Evolutionary conservation across 2,888 invertebrate species (phyloP).

Genomic region (Phengaris arion): DNA sequence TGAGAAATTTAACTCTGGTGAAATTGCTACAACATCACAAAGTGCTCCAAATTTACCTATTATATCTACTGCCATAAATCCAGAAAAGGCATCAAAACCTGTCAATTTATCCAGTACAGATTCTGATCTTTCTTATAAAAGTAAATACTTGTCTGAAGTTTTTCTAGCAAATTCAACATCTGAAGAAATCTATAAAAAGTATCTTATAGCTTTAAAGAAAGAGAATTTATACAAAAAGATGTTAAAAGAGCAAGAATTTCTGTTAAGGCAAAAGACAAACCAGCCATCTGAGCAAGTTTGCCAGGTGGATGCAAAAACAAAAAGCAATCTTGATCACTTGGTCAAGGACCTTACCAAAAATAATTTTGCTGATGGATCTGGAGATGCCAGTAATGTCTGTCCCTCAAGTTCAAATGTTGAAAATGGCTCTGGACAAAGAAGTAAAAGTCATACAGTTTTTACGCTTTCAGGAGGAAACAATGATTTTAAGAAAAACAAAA

Average conservation of each 20-base stretch:
- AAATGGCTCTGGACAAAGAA: slow-evolving; percentile 47
- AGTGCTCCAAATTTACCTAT: slow-evolving; percentile 67
- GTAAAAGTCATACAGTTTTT: slow-evolving; percentile 69
- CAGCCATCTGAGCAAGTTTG: background rate
- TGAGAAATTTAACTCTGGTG: slow-evolving; percentile 62
- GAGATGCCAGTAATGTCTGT: slow-evolving; percentile 70
- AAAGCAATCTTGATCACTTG: slow-evolving; percentile 58
- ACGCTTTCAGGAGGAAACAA: slow-evolving; percentile 67
- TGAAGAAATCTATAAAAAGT: slow-evolving; percentile 65
- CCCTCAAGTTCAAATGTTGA: slow-evolving; percentile 50
- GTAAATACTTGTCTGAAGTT: slow-evolving; percentile 56
- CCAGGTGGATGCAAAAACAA: slow-evolving; percentile 45
- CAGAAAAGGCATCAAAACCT: slow-evolving; percentile 44
- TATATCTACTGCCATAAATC: slow-evolving; percentile 49
- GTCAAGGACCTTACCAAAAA: slow-evolving; percentile 70
- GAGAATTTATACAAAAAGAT: slow-evolving; percentile 66
- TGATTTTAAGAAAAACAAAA: slow-evolving; percentile 51
- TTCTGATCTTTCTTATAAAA: slow-evolving; percentile 61
- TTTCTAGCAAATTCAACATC: slow-evolving; percentile 61
- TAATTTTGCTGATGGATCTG: slow-evolving; percentile 70
- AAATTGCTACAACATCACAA: slow-evolving; percentile 66
- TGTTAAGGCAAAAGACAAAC: slow-evolving; percentile 64
- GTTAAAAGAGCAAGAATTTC: slow-evolving; percentile 64
- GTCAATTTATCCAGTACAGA: slow-evolving; percentile 53
- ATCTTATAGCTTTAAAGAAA: slow-evolving; percentile 62